These are phyloP conservation scores for Aphrophora alni DNA, from an alignment of 2,888 invertebrate species.

Conservation along the genomic window DNA sequence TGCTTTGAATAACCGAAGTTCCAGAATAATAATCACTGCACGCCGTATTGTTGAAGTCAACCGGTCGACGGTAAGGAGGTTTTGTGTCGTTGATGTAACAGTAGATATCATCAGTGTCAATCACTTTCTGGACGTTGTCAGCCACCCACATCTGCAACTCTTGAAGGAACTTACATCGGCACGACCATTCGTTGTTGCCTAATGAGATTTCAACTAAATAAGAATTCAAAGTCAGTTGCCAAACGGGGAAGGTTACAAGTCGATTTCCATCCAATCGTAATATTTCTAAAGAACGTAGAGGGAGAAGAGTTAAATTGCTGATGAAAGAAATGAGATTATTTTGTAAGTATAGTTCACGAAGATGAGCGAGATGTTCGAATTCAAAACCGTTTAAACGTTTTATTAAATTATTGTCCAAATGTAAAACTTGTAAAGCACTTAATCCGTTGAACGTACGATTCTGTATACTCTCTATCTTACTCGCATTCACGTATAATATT, in stretches of 20 bases:
- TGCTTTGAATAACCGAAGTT: slow-evolving; percentile 81
- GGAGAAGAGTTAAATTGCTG: slow-evolving; percentile 79
- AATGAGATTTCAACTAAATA: slow-evolving; percentile 77
- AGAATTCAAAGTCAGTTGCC: slow-evolving; percentile 73
- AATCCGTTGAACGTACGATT: slow-evolving; percentile 91
- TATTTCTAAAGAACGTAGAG: slow-evolving; percentile 78
- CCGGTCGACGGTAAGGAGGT: slow-evolving; percentile 76
- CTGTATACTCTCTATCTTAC: slow-evolving; percentile 82
- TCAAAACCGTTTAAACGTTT: slow-evolving; percentile 81
- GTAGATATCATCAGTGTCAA: slow-evolving; percentile 80
- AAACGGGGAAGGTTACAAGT: slow-evolving; percentile 78
- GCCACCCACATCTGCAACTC: slow-evolving; percentile 80
- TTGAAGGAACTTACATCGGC: slow-evolving; percentile 84
- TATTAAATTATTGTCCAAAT: slow-evolving; percentile 85
- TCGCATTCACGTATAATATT: slow-evolving; percentile 83
- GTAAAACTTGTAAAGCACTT: slow-evolving; percentile 76
- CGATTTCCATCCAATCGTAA: slow-evolving; percentile 86
- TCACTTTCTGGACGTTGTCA: slow-evolving; percentile 79
- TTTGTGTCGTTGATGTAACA: slow-evolving; percentile 79
- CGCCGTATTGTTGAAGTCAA: slow-evolving; percentile 84
- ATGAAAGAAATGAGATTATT: slow-evolving; percentile 83
- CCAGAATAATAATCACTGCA: slow-evolving; percentile 88
- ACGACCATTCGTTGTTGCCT: slow-evolving; percentile 88
- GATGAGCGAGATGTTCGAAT: slow-evolving; percentile 78
- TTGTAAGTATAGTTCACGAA: slow-evolving; percentile 84